Base-by-base conservation (phyloP, 2,888 invertebrate genomes). In the Acrocyrtus sp. region DNA sequence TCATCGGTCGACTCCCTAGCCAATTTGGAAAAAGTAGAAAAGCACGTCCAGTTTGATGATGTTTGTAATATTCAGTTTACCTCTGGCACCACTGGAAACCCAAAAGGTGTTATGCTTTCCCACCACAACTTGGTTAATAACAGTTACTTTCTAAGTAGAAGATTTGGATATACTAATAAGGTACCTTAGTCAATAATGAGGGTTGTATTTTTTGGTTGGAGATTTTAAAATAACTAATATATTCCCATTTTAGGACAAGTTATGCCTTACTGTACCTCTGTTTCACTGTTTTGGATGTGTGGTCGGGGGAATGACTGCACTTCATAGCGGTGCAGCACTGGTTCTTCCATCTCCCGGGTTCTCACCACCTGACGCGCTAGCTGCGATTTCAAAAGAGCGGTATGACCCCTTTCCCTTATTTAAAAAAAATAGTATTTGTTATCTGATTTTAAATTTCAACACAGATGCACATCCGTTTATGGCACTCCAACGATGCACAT, bases 401-500 rank as follows among this genome's bases (percentile, higher is more conserved):
- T 75, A 67, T n/a, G 26, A n/a, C n/a, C 12, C n/a, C 34, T n/a
- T 48, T 56, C 41, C 15, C 27, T 22, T 24, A 51, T 8, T 51
- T 26, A 34, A n/a, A n/a, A n/a, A n/a, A n/a, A n/a, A n/a, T n/a
- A n/a, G n/a, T n/a, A n/a, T n/a, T n/a, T n/a, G n/a, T n/a, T n/a
- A n/a, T n/a, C n/a, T n/a, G n/a, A n/a, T n/a, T n/a, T n/a, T n/a
- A n/a, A n/a, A n/a, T n/a, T n/a, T n/a, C n/a, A 47, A 47, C n/a
- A 10, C 81, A 92, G 92, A 81, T 93, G 93, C 82, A 89, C 89
- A 0, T 84, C 89, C 1, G 83, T 91, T 27, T 90, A 90, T 82
- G 94, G 94, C 41, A 93, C 94, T 0, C 94, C 95, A 5, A 94
- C 95, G 2, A 81, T 94, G 94, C 92, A 92, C 84, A 89, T 92